phyloP scores from a whole-genome alignment of 2,888 invertebrate species.

The Pteria penguin region DNA sequence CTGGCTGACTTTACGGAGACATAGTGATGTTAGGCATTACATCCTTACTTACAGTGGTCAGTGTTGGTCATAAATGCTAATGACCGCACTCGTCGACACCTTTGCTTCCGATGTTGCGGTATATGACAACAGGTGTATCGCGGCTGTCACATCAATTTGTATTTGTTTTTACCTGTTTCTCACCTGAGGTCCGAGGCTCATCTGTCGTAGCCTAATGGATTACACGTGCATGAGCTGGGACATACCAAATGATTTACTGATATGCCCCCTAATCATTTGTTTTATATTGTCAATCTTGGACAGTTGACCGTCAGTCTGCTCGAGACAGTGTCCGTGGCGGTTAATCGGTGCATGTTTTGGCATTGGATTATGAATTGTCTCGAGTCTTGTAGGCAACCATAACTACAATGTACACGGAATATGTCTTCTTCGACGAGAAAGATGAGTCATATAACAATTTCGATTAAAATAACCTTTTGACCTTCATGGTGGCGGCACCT shows the following conservation, averaged over 20 bases:
- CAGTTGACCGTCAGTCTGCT: too few species aligned
- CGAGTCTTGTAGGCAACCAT: too few species aligned
- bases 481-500: too few species aligned
- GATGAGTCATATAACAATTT: too few species aligned
- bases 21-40: neutral
- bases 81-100: neutral
- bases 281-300: too few species aligned
- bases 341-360: too few species aligned
- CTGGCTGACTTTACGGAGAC: neutral
- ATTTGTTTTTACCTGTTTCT: neutral
- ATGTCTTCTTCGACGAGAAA: too few species aligned
- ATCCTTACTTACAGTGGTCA: too few species aligned
- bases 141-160: neutral
- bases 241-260: neutral
- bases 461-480: too few species aligned
- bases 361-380: too few species aligned
- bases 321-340: too few species aligned
- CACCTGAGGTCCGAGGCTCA: neutral
- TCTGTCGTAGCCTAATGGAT: neutral
- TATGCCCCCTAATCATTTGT: neutral
- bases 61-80: neutral
- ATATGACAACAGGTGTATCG: neutral
- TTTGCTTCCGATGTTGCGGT: neutral
- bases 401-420: too few species aligned
- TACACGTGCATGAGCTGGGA: neutral